Evolutionary conservation across 1,140 invertebrate species (phyloP).

Genomic region (Kradibia gibbosae): DNA sequence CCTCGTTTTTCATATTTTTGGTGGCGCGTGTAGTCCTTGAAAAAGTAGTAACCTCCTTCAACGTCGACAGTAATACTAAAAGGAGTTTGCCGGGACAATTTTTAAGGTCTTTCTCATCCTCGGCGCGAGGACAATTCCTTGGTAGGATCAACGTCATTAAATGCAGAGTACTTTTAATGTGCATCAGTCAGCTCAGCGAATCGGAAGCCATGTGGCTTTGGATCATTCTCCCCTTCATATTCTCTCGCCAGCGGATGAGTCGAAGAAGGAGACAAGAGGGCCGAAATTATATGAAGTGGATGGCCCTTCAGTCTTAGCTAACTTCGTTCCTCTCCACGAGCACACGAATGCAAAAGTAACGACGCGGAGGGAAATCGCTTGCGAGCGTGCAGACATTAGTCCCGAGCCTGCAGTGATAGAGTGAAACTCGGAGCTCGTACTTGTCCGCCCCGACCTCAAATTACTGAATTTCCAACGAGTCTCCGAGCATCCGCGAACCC

Average conservation of each 20-base stretch:
- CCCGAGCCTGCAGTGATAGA: conserved; percentile 26
- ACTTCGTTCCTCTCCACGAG: neutral
- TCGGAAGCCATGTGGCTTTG: too few relatives aligned
- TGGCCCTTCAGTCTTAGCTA: neutral
- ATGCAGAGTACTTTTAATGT: neutral
- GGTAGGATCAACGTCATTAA: neutral
- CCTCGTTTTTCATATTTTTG: neutral
- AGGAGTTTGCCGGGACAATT: neutral
- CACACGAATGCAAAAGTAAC: conserved; percentile 40
- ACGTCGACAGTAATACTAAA: neutral
- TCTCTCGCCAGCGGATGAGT: neutral
- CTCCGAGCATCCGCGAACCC: neutral
- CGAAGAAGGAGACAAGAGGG: neutral
- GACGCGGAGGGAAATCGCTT: neutral
- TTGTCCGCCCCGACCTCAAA: conserved; percentile 2
- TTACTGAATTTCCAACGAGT: conserved; percentile 33
- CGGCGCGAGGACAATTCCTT: neutral
- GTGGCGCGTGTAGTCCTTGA: neutral
- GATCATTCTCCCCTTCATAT: neutral
- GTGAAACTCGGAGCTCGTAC: conserved; percentile 27
- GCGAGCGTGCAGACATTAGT: conserved; percentile 32
- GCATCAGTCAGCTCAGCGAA: neutral
- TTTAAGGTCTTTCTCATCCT: neutral
- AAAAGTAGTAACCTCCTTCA: neutral
- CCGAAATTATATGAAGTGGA: too few relatives aligned